Conservation (phyloP, 1,140 invertebrate species). For the Brachionus angularis region DNA sequence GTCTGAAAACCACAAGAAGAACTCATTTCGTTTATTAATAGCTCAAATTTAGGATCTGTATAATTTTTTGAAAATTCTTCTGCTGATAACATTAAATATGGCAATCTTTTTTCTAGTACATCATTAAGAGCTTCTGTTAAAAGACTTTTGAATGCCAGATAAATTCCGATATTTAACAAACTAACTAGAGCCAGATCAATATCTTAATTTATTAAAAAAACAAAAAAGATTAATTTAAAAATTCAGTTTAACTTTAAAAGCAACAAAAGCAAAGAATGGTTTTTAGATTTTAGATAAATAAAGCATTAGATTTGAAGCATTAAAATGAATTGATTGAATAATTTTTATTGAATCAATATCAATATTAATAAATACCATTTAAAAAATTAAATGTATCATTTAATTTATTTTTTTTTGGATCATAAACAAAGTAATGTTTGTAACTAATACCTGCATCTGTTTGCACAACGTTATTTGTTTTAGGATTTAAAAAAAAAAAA, state of each 20-base stretch:
- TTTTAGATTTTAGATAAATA: background rate
- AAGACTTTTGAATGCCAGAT: slow-evolving; percentile 38
- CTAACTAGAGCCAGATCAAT: slow-evolving; percentile 42
- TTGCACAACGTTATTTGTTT: no score
- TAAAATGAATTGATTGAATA: no score
- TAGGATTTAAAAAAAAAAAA: slow-evolving; percentile 33
- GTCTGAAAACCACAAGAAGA: slow-evolving; percentile 29
- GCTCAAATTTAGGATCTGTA: slow-evolving; percentile 34
- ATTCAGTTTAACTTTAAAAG: slow-evolving; percentile 34
- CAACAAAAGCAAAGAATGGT: background rate
- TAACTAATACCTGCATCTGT: slow-evolving; percentile 41
- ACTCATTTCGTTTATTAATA: slow-evolving; percentile 42
- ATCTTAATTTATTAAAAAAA: slow-evolving; percentile 43
- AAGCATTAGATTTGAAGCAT: slow-evolving; percentile 63
- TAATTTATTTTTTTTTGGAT: slow-evolving; percentile 1
- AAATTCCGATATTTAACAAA: slow-evolving; percentile 43
- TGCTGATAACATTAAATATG: slow-evolving; percentile 35
- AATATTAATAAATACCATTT: background rate
- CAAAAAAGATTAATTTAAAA: slow-evolving; percentile 35
- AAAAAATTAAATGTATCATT: slow-evolving; percentile 2
- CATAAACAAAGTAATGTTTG: slow-evolving; percentile 17
- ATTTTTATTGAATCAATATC: slow-evolving; percentile 71
- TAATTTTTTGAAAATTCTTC: slow-evolving; percentile 39
- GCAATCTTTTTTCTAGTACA: slow-evolving; percentile 24
- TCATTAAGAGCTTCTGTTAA: slow-evolving; percentile 33